phyloP scores from a whole-genome alignment of 2,888 invertebrate species.

The Andrena marginata region DNA sequence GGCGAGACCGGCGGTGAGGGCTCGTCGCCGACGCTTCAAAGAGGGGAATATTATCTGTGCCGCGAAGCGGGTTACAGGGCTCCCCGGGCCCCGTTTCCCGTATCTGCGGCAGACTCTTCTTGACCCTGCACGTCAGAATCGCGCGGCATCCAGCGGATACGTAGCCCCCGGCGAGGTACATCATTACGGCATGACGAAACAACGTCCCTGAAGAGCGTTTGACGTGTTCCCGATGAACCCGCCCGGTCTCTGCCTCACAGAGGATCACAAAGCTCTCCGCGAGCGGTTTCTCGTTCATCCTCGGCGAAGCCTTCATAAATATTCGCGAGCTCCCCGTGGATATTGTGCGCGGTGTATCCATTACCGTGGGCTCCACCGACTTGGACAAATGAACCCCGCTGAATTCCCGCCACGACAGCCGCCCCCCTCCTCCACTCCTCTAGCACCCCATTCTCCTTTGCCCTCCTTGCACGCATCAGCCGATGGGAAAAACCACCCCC shows the following conservation, averaged over 20 bases:
- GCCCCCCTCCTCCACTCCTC: neutral
- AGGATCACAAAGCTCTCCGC: constrained; percentile 48
- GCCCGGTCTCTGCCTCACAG: constrained; percentile 1
- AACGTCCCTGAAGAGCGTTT: constrained; percentile 45
- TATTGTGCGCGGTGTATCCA: constrained; percentile 62
- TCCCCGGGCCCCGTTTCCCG: neutral
- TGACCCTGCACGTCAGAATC: neutral
- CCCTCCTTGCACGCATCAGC: constrained; percentile 9
- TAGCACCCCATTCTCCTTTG: neutral
- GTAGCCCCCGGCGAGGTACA: constrained; percentile 35
- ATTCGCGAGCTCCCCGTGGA: constrained; percentile 53
- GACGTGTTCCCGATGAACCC: constrained; percentile 59
- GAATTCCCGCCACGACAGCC: constrained; percentile 20
- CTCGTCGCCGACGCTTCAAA: too few species aligned
- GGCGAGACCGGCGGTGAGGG: too few species aligned
- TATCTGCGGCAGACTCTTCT: neutral
- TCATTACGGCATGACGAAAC: constrained; percentile 57
- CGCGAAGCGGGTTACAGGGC: constrained; percentile 3
- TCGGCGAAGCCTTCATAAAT: constrained; percentile 65
- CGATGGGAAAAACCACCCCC: constrained; percentile 8
- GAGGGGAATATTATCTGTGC: too few species aligned
- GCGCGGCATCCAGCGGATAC: neutral
- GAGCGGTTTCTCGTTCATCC: constrained; percentile 56
- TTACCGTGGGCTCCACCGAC: constrained; percentile 52
- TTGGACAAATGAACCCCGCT: constrained; percentile 64